Percentiles rank a stretch among this genome's conserved stretches.
Conservation (phyloP, 2,888 invertebrate genomes). For the Brachylomia viminalis region DNA sequence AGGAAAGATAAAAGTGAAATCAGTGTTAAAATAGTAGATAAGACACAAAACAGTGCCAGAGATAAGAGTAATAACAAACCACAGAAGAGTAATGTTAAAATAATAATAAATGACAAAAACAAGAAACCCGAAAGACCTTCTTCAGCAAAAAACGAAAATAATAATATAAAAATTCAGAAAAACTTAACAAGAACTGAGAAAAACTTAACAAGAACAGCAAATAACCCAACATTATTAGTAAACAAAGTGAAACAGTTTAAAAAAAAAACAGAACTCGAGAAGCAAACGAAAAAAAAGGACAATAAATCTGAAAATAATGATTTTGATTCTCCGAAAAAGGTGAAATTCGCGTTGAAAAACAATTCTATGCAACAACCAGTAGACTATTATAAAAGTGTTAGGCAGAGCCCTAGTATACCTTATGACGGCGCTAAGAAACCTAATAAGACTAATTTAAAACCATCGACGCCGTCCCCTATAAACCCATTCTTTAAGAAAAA, state of each 20-base stretch:
- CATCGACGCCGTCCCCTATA: slow-evolving; percentile 92
- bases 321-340: slow-evolving; percentile 90
- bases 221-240: slow-evolving; percentile 68
- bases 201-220: slow-evolving; percentile 18
- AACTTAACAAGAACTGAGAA: not conserved
- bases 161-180: not conserved
- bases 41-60: slow-evolving; percentile 23
- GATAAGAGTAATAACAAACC: slow-evolving; percentile 41
- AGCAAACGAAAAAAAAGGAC: slow-evolving; percentile 61
- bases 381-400: slow-evolving; percentile 93
- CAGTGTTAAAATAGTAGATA: slow-evolving; percentile 25
- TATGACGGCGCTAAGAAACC: slow-evolving; percentile 93
- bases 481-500: slow-evolving; percentile 94
- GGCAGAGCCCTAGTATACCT: slow-evolving; percentile 93
- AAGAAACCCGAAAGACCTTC: slow-evolving; percentile 12
- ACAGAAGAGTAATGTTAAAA: slow-evolving; percentile 24
- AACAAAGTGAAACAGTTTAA: slow-evolving; percentile 81
- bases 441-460: slow-evolving; percentile 93
- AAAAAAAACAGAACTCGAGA: slow-evolving; percentile 70
- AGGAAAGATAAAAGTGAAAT: slow-evolving; percentile 37
- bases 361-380: slow-evolving; percentile 93
- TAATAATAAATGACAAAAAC: slow-evolving; percentile 24
- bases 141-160: slow-evolving; percentile 18
- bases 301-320: slow-evolving; percentile 56
- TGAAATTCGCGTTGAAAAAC: slow-evolving; percentile 93